Percentiles rank a stretch among this genome's conserved stretches.
These are phyloP conservation scores for Vombatus ursinus DNA, from an alignment of 2,113 vertebrate genomes.

Conservation along the genomic window DNA sequence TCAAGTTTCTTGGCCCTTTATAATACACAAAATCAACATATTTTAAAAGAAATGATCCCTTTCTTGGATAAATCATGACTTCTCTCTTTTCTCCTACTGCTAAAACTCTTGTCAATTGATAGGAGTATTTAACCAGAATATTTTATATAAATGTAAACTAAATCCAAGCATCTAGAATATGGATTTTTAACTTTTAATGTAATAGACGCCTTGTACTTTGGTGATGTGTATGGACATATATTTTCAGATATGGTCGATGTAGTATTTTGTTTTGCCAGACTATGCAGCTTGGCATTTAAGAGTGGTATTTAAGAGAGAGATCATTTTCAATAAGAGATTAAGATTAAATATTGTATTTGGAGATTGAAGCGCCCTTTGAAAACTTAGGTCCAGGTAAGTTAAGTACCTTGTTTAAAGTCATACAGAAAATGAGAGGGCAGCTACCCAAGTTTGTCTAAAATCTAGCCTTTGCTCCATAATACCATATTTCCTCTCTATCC, in stretches of 20 bases:
- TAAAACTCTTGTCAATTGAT: neutral
- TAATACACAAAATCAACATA: neutral
- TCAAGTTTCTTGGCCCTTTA: neutral
- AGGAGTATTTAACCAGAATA: neutral
- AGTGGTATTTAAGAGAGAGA: neutral
- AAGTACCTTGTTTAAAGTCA: too few relatives aligned
- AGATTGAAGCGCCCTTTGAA: neutral
- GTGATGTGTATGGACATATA: neutral
- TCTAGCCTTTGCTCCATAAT: too few relatives aligned
- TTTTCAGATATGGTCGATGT: neutral
- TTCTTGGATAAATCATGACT: neutral
- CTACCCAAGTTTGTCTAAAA: neutral
- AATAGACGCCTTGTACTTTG: neutral
- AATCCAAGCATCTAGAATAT: neutral
- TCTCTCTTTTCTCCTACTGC: neutral
- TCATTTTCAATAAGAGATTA: neutral
- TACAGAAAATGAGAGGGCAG: too few relatives aligned
- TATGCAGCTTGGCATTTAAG: neutral
- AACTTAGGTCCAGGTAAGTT: neutral
- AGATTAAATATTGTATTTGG: neutral
- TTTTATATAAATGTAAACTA: neutral
- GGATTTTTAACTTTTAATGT: neutral
- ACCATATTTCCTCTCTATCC: too few relatives aligned
- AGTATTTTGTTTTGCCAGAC: neutral
- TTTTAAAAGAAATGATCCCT: neutral